A percentile compares a stretch with the other conserved stretches of the same genome.
Evolutionary conservation across 1,140 invertebrate species (phyloP).

Genomic region (Drosophila grimshawi): DNA sequence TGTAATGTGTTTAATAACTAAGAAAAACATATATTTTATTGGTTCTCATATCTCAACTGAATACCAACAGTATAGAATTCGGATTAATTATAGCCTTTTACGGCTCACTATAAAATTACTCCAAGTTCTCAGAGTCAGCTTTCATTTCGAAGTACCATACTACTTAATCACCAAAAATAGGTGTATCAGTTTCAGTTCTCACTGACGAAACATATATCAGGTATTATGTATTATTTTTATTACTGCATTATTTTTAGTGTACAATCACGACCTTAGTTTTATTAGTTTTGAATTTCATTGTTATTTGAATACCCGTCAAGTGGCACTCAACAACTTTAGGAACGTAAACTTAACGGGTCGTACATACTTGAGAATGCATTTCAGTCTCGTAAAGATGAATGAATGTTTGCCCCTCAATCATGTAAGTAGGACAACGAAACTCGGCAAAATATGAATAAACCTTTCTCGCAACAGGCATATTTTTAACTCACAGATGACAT

Average conservation of each 20-base stretch:
- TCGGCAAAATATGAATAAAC: slow-evolving; percentile 31
- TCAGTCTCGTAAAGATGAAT: slow-evolving; percentile 10
- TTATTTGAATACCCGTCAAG: neutral
- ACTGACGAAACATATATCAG: no score
- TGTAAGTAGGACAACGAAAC: slow-evolving; percentile 37
- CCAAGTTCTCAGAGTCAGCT: no score
- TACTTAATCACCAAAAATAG: no score
- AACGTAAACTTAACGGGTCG: neutral
- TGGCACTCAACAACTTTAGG: neutral
- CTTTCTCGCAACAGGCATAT: slow-evolving; percentile 42
- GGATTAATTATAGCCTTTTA: no score
- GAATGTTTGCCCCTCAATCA: slow-evolving; percentile 30
- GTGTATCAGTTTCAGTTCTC: no score
- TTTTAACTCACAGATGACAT: slow-evolving; percentile 37
- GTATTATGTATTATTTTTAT: no score
- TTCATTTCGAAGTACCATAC: no score
- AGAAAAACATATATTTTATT: no score
- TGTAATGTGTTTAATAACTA: no score
- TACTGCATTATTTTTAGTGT: neutral
- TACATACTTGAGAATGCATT: slow-evolving; percentile 7
- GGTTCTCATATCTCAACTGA: no score
- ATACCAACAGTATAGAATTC: no score
- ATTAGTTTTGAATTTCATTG: neutral
- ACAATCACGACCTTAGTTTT: neutral
- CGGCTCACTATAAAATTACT: no score